Evolutionary conservation across 2,888 invertebrate genomes (phyloP).

Genomic region (Artemia sp.): DNA sequence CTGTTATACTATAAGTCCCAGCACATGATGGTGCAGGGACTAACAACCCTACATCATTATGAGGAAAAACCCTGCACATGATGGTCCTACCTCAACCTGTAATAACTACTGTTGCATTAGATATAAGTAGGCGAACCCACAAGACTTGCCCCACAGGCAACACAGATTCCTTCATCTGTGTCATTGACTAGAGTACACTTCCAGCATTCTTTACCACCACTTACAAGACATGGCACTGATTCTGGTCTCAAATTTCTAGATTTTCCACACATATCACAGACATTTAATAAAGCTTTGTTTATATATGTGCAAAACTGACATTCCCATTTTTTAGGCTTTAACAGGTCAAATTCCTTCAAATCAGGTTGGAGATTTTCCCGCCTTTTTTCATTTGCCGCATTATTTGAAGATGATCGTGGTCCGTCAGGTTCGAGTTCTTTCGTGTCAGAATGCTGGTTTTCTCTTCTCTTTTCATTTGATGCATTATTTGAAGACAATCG

Average conservation of each 20-base stretch:
- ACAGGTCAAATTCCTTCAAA: constrained; percentile 9
- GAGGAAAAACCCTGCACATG: too few species aligned
- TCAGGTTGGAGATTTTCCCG: constrained; percentile 16
- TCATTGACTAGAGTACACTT: constrained; percentile 57
- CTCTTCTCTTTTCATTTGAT: not conserved
- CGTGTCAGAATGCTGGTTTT: not conserved
- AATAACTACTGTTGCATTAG: constrained; percentile 27
- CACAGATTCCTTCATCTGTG: constrained; percentile 44
- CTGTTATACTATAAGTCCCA: too few species aligned
- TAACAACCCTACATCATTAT: too few species aligned
- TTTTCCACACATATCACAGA: constrained; percentile 60
- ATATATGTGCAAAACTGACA: constrained; percentile 53
- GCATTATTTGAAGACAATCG: too few species aligned
- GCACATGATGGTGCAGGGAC: too few species aligned
- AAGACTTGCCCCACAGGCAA: constrained; percentile 48
- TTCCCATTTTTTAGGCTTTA: constrained; percentile 41
- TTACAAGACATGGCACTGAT: constrained; percentile 38
- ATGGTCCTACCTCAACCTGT: too few species aligned
- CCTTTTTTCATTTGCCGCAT: constrained; percentile 16
- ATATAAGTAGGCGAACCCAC: constrained; percentile 61
- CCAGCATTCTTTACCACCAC: constrained; percentile 56
- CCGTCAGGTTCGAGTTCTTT: constrained; percentile 14
- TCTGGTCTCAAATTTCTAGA: constrained; percentile 42
- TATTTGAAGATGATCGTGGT: constrained; percentile 16
- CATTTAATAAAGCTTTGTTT: constrained; percentile 39